Base-by-base conservation (phyloP, 2,113 vertebrate genomes). In the Trachemys scripta region DNA sequence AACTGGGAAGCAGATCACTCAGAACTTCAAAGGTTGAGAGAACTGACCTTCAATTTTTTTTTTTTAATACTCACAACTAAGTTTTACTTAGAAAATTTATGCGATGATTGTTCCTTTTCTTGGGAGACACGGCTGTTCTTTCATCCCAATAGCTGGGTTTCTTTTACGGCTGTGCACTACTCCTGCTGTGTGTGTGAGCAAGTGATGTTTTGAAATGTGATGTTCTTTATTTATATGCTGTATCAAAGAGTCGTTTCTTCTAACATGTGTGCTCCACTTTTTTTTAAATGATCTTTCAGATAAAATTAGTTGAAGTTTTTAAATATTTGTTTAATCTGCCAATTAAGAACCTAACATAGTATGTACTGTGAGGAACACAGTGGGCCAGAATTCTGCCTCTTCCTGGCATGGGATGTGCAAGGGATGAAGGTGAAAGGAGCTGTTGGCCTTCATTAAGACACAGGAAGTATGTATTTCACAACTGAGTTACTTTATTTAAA, bases 1-100 rank as follows among this genome's bases (percentile, higher is more conserved):
- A 62, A 85, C 22, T 1, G 2, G 1, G 35, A 6, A 53, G 45
- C 11, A 14, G 0, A 0, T 49, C 24, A 75, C 65, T 82, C 81
- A 92, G 62, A 87, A 50, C 24, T 91, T 78, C 69, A 75, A 42
- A 16, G 27, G 47, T 38, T 35, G 78, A 90, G 45, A 29, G 57
- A 91, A 2, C 2, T 11, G 50, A 10, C 50, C n/a, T 38, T 72
- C 78, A 80, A 8, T 10, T 85, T 35, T 42, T 85, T 35, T 78
- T 78, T 85, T 78, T 42, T 76, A 62, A 47, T 78, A 35, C 50
- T 53, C 75, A 10, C 1, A 9, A 35, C 14, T 16, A 72, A 72
- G 2, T 59, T 93, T 80, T 9, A 29, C 20, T 72, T 72, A 79
- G 20, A 38, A 14, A 85, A 50, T 82, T 56, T 90, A n/a, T 78